Evolutionary conservation across 2,888 invertebrate species (phyloP).

Genomic region (Mycalesis mineus): DNA sequence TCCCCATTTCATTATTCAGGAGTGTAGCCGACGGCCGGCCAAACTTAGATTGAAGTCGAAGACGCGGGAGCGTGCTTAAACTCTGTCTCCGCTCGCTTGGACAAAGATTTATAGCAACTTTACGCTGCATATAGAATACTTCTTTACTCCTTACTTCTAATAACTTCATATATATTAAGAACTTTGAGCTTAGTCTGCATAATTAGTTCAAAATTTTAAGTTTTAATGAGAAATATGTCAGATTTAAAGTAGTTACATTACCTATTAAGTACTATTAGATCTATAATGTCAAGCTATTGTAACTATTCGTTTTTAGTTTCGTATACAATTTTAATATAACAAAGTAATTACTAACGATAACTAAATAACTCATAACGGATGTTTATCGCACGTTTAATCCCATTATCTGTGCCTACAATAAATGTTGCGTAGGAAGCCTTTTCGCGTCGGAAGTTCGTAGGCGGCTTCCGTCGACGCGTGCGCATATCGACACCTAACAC

Average conservation of each 20-base stretch:
- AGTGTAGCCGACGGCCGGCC: slow-evolving; percentile 64
- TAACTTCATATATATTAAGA: too few species aligned
- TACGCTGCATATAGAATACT: slow-evolving; percentile 32
- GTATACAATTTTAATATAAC: too few species aligned
- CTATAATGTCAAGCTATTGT: too few species aligned
- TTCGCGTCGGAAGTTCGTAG: slow-evolving; percentile 63
- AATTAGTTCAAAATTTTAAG: too few species aligned
- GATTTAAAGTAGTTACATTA: too few species aligned
- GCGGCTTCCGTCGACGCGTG: slow-evolving; percentile 67
- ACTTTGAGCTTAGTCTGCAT: too few species aligned
- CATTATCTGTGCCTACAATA: background rate
- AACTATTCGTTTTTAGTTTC: too few species aligned
- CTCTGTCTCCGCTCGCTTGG: slow-evolving; percentile 62
- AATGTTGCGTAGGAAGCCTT: slow-evolving; percentile 53
- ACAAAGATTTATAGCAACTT: slow-evolving; percentile 67
- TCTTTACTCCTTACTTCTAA: slow-evolving; percentile 4
- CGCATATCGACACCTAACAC: slow-evolving; percentile 55
- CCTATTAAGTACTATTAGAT: too few species aligned
- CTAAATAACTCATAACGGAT: background rate
- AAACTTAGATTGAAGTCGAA: slow-evolving; percentile 76
- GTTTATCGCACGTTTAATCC: background rate
- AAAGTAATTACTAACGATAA: too few species aligned
- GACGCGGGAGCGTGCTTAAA: slow-evolving; percentile 71
- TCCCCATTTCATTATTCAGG: slow-evolving; percentile 69
- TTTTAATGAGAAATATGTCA: too few species aligned